Percentiles rank a stretch among this genome's conserved stretches.
These are phyloP conservation scores for Enteromius paludinosus DNA, from an alignment of 2,797 vertebrate genomes.

Conservation along the genomic window DNA sequence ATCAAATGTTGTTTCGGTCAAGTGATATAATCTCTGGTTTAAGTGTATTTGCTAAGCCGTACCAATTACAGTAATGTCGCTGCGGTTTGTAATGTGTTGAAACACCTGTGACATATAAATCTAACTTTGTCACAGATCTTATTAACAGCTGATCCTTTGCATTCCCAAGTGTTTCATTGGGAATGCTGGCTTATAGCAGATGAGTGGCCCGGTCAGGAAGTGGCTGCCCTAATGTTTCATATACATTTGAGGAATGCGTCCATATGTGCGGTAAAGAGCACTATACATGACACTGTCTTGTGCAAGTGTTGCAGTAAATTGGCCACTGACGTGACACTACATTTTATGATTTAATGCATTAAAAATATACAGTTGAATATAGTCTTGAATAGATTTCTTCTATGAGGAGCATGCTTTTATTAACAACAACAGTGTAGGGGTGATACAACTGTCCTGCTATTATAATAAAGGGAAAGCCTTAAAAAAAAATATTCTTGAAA, in stretches of 20 bases:
- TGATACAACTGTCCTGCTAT: background rate
- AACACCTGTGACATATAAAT: conserved; percentile 59
- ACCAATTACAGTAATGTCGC: conserved; percentile 1
- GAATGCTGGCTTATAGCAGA: conserved; percentile 39
- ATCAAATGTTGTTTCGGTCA: background rate
- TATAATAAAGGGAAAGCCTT: background rate
- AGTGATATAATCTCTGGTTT: background rate
- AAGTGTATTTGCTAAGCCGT: conserved; percentile 4
- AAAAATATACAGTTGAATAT: background rate
- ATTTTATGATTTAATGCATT: background rate
- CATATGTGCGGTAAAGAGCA: conserved; percentile 28
- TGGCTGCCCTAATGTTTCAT: conserved; percentile 27
- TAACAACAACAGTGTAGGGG: background rate
- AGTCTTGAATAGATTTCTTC: background rate
- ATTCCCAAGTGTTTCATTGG: conserved; percentile 48
- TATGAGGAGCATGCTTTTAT: background rate
- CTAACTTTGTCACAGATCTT: conserved; percentile 54
- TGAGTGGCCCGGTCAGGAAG: conserved; percentile 31
- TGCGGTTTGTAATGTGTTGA: conserved; percentile 30
- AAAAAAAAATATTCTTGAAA: background rate
- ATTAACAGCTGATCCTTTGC: conserved; percentile 51
- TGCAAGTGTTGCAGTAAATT: background rate
- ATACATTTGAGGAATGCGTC: conserved; percentile 43
- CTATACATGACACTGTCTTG: background rate
- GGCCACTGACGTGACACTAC: background rate